Evolutionary conservation across 1,140 invertebrate species (phyloP).

Genomic region (Lepidurus packardi): DNA sequence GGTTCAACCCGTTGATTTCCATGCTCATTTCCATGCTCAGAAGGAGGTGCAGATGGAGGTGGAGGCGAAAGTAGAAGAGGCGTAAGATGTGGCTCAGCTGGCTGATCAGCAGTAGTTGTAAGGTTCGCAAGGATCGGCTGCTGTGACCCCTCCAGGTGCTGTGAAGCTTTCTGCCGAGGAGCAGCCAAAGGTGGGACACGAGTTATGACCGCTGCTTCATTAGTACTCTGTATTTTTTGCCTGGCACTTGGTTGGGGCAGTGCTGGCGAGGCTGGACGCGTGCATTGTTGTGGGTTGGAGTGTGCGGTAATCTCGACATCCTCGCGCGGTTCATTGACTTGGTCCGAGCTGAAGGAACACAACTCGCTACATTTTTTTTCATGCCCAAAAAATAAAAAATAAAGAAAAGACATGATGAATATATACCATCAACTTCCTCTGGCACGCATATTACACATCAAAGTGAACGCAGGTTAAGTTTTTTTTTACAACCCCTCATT

Average conservation of each 20-base stretch:
- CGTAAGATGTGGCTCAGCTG: background rate
- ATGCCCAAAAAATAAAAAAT: background rate
- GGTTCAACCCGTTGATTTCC: background rate
- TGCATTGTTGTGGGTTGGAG: background rate
- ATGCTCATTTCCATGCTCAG: background rate
- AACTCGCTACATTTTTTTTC: background rate
- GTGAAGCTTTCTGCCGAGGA: background rate
- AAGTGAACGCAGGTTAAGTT: background rate
- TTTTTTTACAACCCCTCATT: background rate
- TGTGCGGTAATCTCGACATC: slow-evolving; percentile 13
- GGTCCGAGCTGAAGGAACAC: background rate
- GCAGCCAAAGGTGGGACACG: slow-evolving; percentile 17
- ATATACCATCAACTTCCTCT: background rate
- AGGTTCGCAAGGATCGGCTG: background rate
- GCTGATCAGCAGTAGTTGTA: background rate
- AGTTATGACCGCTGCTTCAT: slow-evolving; percentile 21
- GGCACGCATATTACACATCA: background rate
- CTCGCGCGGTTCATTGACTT: slow-evolving; percentile 14
- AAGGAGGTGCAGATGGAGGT: background rate
- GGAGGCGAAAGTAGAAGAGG: background rate
- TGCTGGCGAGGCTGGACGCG: background rate
- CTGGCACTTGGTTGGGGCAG: background rate
- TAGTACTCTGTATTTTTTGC: background rate
- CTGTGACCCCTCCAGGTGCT: background rate
- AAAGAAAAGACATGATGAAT: background rate